Conservation (phyloP, 1,140 invertebrate genomes). For the Drosophila grimshawi region DNA sequence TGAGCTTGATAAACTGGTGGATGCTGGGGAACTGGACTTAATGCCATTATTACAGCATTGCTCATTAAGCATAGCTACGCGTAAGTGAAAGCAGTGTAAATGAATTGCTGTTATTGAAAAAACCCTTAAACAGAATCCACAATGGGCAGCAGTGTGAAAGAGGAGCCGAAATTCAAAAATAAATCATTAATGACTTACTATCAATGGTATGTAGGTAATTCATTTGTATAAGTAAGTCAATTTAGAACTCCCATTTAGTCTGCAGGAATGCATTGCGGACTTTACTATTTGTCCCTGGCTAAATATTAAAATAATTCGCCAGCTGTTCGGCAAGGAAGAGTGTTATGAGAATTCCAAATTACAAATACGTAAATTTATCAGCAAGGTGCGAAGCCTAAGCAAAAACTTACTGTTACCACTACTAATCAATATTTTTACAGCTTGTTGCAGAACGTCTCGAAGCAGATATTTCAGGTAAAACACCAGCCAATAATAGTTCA, state of each 20-base stretch:
- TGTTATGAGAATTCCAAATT: neutral
- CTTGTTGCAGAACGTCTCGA: neutral
- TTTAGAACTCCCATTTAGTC: neutral
- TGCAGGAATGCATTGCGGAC: constrained; percentile 4
- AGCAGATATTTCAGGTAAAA: neutral
- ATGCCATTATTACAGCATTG: neutral
- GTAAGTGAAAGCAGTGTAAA: neutral
- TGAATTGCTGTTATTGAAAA: neutral
- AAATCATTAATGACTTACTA: neutral
- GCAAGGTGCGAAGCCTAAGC: neutral
- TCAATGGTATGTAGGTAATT: neutral
- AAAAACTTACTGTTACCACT: neutral
- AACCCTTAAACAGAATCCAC: neutral
- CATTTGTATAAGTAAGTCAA: neutral
- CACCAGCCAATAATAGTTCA: neutral
- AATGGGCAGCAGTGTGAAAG: constrained; percentile 5
- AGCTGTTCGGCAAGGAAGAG: constrained; percentile 7
- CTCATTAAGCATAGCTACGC: constrained; percentile 3
- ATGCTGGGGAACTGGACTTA: neutral
- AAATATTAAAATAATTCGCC: neutral
- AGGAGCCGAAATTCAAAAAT: constrained; percentile 7
- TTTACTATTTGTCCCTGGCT: constrained; percentile 1
- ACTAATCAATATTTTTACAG: neutral
- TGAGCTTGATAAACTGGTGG: neutral
- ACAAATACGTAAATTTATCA: neutral